Evolutionary conservation across 2,888 invertebrate species (phyloP), one percentile per base, ranked within the genome.

Genomic region (Thelaira solivaga): DNA sequence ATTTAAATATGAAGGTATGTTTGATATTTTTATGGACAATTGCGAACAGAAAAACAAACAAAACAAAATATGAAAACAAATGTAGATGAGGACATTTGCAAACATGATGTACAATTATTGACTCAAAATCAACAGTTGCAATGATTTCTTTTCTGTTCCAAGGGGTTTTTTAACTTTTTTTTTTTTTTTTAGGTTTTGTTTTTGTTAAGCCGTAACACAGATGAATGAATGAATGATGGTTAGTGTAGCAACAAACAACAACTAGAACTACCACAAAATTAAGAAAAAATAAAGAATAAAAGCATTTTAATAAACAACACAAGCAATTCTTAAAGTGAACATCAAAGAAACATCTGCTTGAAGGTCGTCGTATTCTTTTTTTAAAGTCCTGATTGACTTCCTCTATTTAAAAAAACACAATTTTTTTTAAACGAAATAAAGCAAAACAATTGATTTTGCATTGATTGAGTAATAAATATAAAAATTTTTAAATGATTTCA

Each of bases 401-500:
- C 74, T 75, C 26, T 68, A 31, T 61, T 45, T 22, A 1, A 22
- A 8, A 41, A 39, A 22, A 36, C 43, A 36, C 62, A 29, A 24
- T 16, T n/a, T 6, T 10, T 31, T 1, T 18, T 4, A 26, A 13
- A 36, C 10, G 31, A 16, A 4, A 24, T 5, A 36, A 45, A 53
- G 22, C 31, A 34, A 36, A 26, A 65, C 78, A 74, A 78, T 78
- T 74, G 78, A 69, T 65, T 69, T 65, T 65, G 69, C 69, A 69
- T 74, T 78, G 78, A 78, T 78, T 78, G 78, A 78, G 78, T 78
- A 78, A 78, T 78, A 78, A 78, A 78, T 78, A 78, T 78, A 74
- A 78, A 78, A 78, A 47, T 72, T 64, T 76, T 69, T 47, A 49
- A 51, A 69, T 69, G 26, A 22, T 57, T 72, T 43, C 31, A 47